phyloP scores from a whole-genome alignment of 1,140 invertebrate species.

The Daktulosphaira vitifoliae region DNA sequence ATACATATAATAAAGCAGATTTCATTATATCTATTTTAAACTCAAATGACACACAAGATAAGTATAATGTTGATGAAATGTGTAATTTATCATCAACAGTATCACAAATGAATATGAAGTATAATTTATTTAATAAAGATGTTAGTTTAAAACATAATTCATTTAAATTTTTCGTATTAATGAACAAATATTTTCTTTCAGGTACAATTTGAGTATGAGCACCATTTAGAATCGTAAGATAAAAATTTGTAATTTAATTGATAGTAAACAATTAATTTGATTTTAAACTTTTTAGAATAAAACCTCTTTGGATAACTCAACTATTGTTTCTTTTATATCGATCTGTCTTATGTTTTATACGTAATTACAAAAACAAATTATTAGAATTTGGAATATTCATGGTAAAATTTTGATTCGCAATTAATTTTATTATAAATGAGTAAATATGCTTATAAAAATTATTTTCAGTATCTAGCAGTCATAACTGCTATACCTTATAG shows the following conservation, averaged over 20 bases:
- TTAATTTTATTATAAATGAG: neutral
- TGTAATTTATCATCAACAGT: constrained; percentile 10
- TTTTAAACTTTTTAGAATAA: neutral
- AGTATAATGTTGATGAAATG: constrained; percentile 2
- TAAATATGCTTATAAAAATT: neutral
- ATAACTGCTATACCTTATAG: constrained; percentile 52
- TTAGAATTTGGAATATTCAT: constrained; percentile 16
- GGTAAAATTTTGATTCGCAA: neutral
- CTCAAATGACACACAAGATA: neutral
- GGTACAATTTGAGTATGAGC: constrained; percentile 18
- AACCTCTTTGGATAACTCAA: neutral
- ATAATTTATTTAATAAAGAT: constrained; percentile 20
- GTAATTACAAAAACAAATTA: constrained; percentile 8
- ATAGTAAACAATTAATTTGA: no score
- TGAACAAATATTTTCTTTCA: constrained; percentile 7
- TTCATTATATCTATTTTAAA: constrained; percentile 21
- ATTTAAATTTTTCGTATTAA: neutral
- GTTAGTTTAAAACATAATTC: neutral
- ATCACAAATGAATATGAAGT: constrained; percentile 6
- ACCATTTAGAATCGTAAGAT: constrained; percentile 28
- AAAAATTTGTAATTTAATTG: no score
- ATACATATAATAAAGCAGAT: constrained; percentile 6
- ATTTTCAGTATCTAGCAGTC: constrained; percentile 52
- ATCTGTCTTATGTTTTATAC: constrained; percentile 2
- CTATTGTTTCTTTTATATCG: constrained; percentile 7